phyloP scores from a whole-genome alignment of 1,140 invertebrate species.

The Druon quercuslanigerum region DNA sequence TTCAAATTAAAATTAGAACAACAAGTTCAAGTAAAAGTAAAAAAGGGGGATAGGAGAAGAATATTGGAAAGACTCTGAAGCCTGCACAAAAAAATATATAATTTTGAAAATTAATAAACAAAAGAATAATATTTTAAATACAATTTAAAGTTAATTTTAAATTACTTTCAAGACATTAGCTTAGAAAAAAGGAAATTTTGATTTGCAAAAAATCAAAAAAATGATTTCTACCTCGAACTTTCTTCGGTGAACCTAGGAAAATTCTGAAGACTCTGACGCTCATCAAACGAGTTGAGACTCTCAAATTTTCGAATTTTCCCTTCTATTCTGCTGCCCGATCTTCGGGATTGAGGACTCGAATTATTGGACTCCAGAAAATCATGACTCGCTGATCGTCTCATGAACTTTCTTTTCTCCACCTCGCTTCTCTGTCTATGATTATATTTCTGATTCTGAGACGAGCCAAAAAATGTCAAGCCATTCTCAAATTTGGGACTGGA shows the following conservation, averaged over 20 bases:
- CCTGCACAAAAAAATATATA: too few relatives aligned
- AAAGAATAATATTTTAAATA: too few relatives aligned
- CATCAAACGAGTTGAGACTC: constrained; percentile 69
- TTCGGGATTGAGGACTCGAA: constrained; percentile 76
- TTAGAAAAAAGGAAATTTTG: too few relatives aligned
- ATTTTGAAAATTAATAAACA: too few relatives aligned
- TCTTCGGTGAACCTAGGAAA: constrained; percentile 33
- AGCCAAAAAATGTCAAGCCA: not conserved
- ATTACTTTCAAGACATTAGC: too few relatives aligned
- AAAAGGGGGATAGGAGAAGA: too few relatives aligned
- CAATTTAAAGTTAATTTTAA: too few relatives aligned
- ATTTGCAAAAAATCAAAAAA: not conserved
- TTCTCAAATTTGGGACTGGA: constrained; percentile 14
- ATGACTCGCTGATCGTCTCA: constrained; percentile 51
- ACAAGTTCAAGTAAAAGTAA: too few relatives aligned
- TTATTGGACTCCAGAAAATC: constrained; percentile 58
- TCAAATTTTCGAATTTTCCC: constrained; percentile 70
- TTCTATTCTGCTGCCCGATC: constrained; percentile 64
- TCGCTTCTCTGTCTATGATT: constrained; percentile 39
- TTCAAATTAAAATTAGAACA: too few relatives aligned
- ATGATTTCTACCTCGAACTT: not conserved
- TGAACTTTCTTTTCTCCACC: constrained; percentile 57
- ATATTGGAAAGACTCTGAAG: too few relatives aligned
- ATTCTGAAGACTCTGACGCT: constrained; percentile 54
- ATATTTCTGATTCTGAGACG: constrained; percentile 8